Evolutionary conservation across 2,113 vertebrate species (phyloP), one percentile per base, ranked within the genome.

Genomic region (Amblyopsis rosae): DNA sequence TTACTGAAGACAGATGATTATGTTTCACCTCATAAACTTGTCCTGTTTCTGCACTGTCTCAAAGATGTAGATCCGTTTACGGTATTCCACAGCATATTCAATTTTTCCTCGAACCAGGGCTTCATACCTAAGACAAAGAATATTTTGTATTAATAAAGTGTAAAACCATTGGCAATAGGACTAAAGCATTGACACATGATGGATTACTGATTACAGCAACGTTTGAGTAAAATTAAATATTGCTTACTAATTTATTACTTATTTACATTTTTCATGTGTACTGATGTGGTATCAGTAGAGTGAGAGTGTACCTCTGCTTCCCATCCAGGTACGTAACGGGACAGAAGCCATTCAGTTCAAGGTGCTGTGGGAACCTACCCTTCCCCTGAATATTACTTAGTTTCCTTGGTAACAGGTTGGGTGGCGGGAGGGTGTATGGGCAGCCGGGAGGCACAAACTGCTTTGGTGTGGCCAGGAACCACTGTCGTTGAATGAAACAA

Each of bases 251-350:
- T 41, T 41, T 5, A 41, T 8, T 41, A 41, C 35, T 41, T 41
- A 3, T 41, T 41, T 41, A 41, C 35, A 41, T 41, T 41, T 50
- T 50, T 11, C 49, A 2, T 50, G 10, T 50, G 49, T 50, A 13
- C 13, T 50, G 11, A 13, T 50, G 12, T 50, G 48, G 48, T 41
- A 3, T 3, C 4, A 62, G 63, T 35, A 46, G n/a, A 6, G 9
- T 3, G 47, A 12, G 75, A 51, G n/a, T 41, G 8, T 93, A 95
- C 98, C 95, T 97, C 77, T 93, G 92, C 13, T 94, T 92, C 62
- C 96, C 97, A 45, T 98, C 95, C 72, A 92, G 75, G 69, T 95
- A 99, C 58, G 96, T 96, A 77, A 99, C 95, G 3, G 97, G 94
- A 73, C 98, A 99, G 83, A 94, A 97, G 56, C 96, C 95, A 67